These are phyloP conservation scores for Punctoribates punctum DNA, from an alignment of 2,888 invertebrate species.

Conservation along the genomic window DNA sequence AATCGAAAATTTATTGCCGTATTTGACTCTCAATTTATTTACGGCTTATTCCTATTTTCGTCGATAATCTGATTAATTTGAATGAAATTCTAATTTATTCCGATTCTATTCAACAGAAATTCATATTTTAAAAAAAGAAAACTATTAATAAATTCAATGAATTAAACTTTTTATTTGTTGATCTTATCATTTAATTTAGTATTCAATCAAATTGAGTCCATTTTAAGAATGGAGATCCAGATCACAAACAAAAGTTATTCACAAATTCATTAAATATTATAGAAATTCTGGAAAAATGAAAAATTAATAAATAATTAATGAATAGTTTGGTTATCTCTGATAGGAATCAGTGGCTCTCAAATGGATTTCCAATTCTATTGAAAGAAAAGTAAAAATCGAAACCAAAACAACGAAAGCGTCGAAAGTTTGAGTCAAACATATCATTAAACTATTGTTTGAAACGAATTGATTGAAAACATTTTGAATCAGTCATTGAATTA, in stretches of 20 bases:
- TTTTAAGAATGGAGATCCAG: not conserved
- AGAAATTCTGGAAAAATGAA: not conserved
- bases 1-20: not conserved
- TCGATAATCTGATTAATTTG: too few relatives aligned
- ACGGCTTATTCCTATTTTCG: not conserved
- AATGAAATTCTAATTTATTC: too few relatives aligned
- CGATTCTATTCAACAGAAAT: not conserved
- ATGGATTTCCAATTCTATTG: too few relatives aligned
- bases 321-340: not conserved
- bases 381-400: too few relatives aligned
- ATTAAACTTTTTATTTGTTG: not conserved
- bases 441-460: too few relatives aligned
- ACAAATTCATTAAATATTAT: not conserved
- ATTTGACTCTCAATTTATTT: not conserved
- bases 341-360: too few relatives aligned
- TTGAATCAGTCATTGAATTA: not conserved
- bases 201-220: not conserved
- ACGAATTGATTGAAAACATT: not conserved
- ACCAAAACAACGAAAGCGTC: too few relatives aligned
- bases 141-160: not conserved
- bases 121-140: not conserved
- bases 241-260: too few relatives aligned
- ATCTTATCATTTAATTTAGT: conserved; percentile 19
- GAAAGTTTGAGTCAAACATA: too few relatives aligned
- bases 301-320: not conserved